Percentiles rank a stretch among this genome's conserved stretches.
Evolutionary conservation across 2,797 vertebrate species (phyloP).

Genomic region (Rhabdophis nuchalis): DNA sequence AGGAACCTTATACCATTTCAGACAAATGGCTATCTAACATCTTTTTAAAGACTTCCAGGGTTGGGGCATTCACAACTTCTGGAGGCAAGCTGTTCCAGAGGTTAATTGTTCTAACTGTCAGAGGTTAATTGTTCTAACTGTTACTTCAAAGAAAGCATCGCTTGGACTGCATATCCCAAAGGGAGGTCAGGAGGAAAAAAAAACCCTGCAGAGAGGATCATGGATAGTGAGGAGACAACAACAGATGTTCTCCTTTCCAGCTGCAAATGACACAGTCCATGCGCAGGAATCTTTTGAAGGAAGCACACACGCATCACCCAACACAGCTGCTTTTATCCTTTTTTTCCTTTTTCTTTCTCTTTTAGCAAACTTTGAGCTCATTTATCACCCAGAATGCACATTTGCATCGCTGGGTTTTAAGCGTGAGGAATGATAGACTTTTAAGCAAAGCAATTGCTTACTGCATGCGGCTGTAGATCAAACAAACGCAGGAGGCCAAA

Average conservation of each 20-base stretch:
- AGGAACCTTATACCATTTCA: too few species aligned
- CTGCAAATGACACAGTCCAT: neutral
- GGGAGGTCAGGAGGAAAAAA: neutral
- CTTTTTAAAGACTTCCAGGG: too few species aligned
- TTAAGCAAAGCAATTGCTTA: slow-evolving; percentile 13
- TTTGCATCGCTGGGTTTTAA: neutral
- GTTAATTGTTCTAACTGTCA: too few species aligned
- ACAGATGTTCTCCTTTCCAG: slow-evolving; percentile 54
- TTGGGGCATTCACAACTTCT: too few species aligned
- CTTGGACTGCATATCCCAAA: neutral
- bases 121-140: too few species aligned
- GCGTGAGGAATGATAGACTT: neutral
- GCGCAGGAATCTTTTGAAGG: neutral
- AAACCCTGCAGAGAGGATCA: slow-evolving; percentile 27
- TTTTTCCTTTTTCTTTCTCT: neutral
- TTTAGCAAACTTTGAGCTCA: neutral
- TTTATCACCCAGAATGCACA: slow-evolving; percentile 20
- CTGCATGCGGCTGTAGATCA: slow-evolving; percentile 26
- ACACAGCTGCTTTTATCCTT: neutral
- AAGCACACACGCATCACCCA: neutral
- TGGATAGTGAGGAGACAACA: slow-evolving; percentile 26
- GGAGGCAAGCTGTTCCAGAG: too few species aligned
- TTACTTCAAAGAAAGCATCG: slow-evolving; percentile 31
- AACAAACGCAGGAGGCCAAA: slow-evolving; percentile 5
- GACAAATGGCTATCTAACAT: too few species aligned